These are phyloP conservation scores for Rhadina sibilatrix DNA, from an alignment of 2,113 vertebrate species.

Conservation along the genomic window DNA sequence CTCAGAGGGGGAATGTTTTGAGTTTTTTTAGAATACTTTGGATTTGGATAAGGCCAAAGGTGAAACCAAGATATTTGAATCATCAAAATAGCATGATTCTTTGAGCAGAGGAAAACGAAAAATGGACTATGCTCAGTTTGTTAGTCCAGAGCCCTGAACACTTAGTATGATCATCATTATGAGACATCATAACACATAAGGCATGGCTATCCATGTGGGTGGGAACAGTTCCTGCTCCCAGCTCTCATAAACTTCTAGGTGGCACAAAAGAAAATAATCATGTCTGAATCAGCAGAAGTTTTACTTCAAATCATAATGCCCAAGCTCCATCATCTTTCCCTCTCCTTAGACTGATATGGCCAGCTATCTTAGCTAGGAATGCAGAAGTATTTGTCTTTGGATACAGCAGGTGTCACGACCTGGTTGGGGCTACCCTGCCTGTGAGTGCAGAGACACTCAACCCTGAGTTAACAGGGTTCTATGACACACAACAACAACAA, in stretches of 20 bases:
- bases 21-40: not conserved
- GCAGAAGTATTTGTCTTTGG: not conserved
- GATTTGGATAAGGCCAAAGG: not conserved
- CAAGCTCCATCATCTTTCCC: not conserved
- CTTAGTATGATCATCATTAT: fast-evolving
- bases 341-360: not conserved
- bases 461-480: not conserved
- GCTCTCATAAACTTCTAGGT: not conserved
- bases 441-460: fast-evolving
- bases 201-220: fast-evolving
- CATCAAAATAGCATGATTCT: not conserved
- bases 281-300: not conserved
- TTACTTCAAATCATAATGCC: not conserved
- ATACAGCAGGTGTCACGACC: not conserved
- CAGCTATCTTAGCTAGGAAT: not conserved
- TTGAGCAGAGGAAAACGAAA: not conserved
- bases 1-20: not conserved
- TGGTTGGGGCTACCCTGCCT: not conserved
- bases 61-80: not conserved
- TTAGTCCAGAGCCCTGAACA: not conserved
- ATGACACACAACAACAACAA: fast-evolving
- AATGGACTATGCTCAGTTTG: not conserved
- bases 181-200: fast-evolving
- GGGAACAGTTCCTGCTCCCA: not conserved
- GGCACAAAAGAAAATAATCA: not conserved